Percentiles rank a stretch among this genome's conserved stretches.
phyloP scores from a whole-genome alignment of 2,113 vertebrate genomes.

The Brienomyrus brachyistius region DNA sequence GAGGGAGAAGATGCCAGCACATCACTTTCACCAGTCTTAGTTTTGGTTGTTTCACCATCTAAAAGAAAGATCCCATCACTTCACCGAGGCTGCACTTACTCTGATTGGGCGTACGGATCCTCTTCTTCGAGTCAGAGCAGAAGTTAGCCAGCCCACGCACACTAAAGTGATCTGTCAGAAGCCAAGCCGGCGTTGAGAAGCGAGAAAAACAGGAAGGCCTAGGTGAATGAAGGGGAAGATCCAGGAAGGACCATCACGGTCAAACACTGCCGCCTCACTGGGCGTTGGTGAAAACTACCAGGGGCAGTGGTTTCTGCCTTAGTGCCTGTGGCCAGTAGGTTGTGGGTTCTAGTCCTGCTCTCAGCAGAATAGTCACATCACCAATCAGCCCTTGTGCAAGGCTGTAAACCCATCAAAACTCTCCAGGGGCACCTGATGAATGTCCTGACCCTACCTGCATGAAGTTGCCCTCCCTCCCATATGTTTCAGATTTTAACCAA shows the following conservation, averaged over 20 bases:
- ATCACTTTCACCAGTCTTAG: background rate
- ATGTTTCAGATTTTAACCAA: too few relatives aligned
- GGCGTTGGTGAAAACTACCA: background rate
- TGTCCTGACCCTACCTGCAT: background rate
- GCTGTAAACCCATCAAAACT: background rate
- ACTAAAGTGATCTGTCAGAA: slow-evolving; percentile 96
- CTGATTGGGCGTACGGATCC: slow-evolving; percentile 98
- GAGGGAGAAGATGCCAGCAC: background rate
- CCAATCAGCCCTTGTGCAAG: background rate
- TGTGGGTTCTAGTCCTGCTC: background rate
- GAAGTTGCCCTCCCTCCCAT: too few relatives aligned
- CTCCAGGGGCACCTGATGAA: background rate
- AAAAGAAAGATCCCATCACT: background rate
- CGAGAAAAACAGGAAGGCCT: slow-evolving; percentile 60
- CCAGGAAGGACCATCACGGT: slow-evolving; percentile 14
- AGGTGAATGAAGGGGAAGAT: slow-evolving; percentile 59
- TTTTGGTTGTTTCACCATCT: background rate
- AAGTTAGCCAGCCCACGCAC: slow-evolving; percentile 99
- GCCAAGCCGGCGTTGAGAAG: slow-evolving; percentile 76
- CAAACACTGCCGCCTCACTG: background rate
- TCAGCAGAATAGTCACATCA: background rate
- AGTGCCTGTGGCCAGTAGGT: background rate
- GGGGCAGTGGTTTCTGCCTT: background rate
- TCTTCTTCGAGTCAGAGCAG: slow-evolving; percentile 99
- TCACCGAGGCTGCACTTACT: slow-evolving; percentile 77